Evolutionary conservation across 2,113 vertebrate genomes (phyloP).

Genomic region (Formicarius rufipectus): DNA sequence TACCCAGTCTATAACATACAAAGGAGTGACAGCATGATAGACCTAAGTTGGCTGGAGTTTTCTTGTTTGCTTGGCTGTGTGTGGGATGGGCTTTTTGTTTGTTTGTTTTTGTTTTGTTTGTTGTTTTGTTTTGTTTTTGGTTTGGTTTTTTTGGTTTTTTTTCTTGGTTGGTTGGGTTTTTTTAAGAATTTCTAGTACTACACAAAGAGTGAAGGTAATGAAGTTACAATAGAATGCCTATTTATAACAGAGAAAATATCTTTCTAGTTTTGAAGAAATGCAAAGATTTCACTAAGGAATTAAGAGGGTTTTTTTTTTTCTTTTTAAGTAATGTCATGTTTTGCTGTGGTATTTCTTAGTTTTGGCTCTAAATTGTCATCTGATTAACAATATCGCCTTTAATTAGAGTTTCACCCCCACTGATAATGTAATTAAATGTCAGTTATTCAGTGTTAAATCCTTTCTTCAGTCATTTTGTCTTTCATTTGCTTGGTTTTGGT

Average conservation of each 20-base stretch:
- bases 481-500: not conserved
- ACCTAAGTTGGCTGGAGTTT: not conserved
- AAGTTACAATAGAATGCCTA: not conserved
- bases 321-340: not conserved
- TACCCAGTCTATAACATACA: not conserved
- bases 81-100: not conserved
- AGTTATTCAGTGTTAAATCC: not conserved
- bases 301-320: not conserved
- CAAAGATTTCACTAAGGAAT: constrained; percentile 11
- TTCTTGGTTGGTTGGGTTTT: no score
- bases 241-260: not conserved
- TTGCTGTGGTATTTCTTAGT: not conserved
- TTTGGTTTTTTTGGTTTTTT: accelerated
- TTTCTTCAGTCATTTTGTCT: not conserved
- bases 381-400: constrained; percentile 28
- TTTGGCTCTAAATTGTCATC: constrained; percentile 4
- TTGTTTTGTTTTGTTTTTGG: no score
- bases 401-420: not conserved
- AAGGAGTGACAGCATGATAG: not conserved
- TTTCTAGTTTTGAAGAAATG: not conserved
- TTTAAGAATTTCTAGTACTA: not conserved
- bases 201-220: not conserved
- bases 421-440: not conserved
- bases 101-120: no score
- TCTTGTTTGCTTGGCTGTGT: not conserved